Base-by-base conservation (phyloP, 1,140 invertebrate genomes). In the Pogonognathellus flavescens region DNA sequence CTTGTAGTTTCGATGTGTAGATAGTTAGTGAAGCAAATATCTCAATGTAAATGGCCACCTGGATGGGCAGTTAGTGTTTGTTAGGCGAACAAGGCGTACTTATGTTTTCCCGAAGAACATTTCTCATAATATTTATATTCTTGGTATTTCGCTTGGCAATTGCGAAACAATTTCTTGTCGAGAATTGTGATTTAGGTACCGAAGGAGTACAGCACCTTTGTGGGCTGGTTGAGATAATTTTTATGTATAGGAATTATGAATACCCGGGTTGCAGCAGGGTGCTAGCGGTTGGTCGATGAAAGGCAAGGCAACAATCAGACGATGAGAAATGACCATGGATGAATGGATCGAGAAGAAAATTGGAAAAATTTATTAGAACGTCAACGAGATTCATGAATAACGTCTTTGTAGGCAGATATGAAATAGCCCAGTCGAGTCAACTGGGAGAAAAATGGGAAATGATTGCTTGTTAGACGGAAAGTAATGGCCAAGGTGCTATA, bases 341-440 rank as follows among this genome's bases (percentile, higher is more conserved):
- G 62, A 66, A 66, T 66, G 31, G 49, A 76, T 76, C 25, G 41
- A 76, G 70, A 50, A 76, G 70, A 76, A 76, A 76, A 76, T 76
- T 76, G 70, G 70, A 76, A 76, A 76, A 76, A 76, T 76, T 76
- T 76, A 76, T 76, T 50, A 76, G 13, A 76, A 76, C 41, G 70
- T 76, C 70, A 49, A 18, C 41, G 70, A 50, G 41, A 76, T 76
- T 76, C 31, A 76, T 76, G 16, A 31, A 13, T 76, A 76, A 50
- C 41, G 25, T 76, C 14, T 50, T 76, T 76, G 16, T 31, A 76
- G 31, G 31, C 31, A 41, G 31, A 41, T 41, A 41, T 41, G 31
- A 41, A 41, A 41, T 41, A 41, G 70, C 41, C 70, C 14, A 49
- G 25, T 8, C 41, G n/a, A 76, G 70, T 41, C 41, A 76, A 76